Conservation (phyloP, 2,888 invertebrate genomes). For the Sphinx pinastri region DNA sequence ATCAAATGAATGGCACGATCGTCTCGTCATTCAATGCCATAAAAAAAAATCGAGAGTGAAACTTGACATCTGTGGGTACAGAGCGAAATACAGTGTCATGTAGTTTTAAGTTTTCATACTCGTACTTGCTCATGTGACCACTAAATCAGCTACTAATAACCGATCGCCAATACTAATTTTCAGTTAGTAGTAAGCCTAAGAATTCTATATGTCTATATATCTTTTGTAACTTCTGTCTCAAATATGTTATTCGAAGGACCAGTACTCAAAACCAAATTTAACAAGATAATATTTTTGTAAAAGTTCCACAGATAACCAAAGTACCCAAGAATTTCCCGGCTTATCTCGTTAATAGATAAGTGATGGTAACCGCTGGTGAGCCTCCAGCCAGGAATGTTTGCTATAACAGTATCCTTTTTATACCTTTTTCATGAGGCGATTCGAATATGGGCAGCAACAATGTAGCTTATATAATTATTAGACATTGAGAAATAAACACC, state of each 20-base stretch:
- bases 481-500: too few species aligned
- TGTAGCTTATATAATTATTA: too few species aligned
- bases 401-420: background rate
- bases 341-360: conserved; percentile 26
- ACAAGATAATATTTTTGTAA: conserved; percentile 8
- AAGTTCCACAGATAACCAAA: conserved; percentile 18
- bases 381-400: background rate
- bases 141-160: too few species aligned
- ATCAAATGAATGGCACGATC: too few species aligned
- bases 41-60: too few species aligned
- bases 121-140: too few species aligned
- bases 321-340: conserved; percentile 18
- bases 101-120: too few species aligned
- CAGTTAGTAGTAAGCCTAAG: too few species aligned
- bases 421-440: background rate
- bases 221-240: background rate
- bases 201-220: background rate
- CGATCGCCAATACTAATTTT: too few species aligned
- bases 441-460: background rate
- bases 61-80: too few species aligned
- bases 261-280: background rate
- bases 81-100: too few species aligned
- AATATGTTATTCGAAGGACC: background rate
- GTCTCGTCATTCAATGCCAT: too few species aligned
- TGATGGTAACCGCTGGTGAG: conserved; percentile 6